Evolutionary conservation across 2,888 invertebrate species (phyloP), one percentile per base, ranked within the genome.

Genomic region (Cheilosia scutellata): DNA sequence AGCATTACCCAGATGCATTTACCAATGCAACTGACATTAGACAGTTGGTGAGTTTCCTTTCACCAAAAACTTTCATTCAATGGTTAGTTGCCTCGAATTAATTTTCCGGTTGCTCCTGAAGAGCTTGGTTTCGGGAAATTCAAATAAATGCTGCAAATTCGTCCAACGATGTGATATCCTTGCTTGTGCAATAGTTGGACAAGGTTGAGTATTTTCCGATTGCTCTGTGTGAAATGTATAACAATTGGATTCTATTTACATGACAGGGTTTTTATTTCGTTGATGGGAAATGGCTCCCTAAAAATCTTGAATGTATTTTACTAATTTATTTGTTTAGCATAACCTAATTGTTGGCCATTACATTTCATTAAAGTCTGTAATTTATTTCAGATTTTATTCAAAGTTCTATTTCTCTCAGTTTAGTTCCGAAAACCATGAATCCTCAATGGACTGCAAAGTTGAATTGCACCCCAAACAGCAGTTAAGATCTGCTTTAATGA

Each of bases 391-490:
- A 11, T 42, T 27, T 60, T 42, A n/a, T 37, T 20, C 6, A n/a
- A n/a, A n/a, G 9, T 13, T 42, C 7, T 27, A 6, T 42, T 44
- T 57, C 16, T 16, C 33, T 0, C 2, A 27, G 1, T 4, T 31
- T n/a, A 31, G 16, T 20, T 40, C n/a, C 5, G 37, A 29, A 53
- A 42, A 27, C 13, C 25, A 1, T 33, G 13, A 37, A 51, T 13
- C 49, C 63, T 20, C 66, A 53, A 53, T 25, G n/a, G 60, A 60
- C 33, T 70, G 70, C 33, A 40, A 25, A 72, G 16, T 55, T 63
- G 33, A 63, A 74, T 74, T 44, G 63, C 47, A 55, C 74, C 74
- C 74, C 16, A 16, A 25, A 63, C 63, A 55, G 44, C 55, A 44
- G 58, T 63, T 63, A 16, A 44, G 25, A 58, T 63, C 44, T 63